Conservation (phyloP, 1,140 invertebrate genomes). For the Drosophila serrata region DNA sequence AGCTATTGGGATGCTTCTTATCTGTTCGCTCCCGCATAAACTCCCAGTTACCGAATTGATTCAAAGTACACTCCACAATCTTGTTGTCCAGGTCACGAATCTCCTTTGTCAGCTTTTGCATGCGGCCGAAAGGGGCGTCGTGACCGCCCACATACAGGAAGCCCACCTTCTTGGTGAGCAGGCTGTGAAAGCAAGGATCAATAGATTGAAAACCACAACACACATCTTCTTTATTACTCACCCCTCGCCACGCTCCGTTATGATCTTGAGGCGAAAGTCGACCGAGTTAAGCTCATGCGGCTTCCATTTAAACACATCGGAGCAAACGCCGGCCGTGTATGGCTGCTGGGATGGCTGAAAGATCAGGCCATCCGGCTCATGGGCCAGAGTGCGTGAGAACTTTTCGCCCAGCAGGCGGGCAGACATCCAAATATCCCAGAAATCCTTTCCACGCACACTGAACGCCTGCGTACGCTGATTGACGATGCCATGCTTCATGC, state of each 20-base stretch:
- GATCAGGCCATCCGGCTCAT: constrained; percentile 99
- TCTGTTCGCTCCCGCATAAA: constrained; percentile 99
- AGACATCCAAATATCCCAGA: constrained; percentile 92
- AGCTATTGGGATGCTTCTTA: constrained; percentile 98
- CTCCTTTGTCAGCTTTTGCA: constrained; percentile 92
- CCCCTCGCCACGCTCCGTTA: constrained; percentile 90
- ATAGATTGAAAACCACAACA: background rate
- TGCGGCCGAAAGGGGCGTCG: constrained; percentile 87
- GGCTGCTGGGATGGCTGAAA: constrained; percentile 96
- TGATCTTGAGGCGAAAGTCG: constrained; percentile 96
- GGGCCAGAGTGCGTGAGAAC: constrained; percentile 93
- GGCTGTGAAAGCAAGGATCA: constrained; percentile 60
- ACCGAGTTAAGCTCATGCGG: constrained; percentile 96
- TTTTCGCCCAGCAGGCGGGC: constrained; percentile 92
- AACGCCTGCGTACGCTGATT: constrained; percentile 93
- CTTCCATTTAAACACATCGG: constrained; percentile 99
- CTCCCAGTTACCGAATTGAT: constrained; percentile 92
- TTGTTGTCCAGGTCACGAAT: constrained; percentile 94
- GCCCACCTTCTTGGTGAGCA: constrained; percentile 88
- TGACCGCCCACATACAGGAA: constrained; percentile 92
- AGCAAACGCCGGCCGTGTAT: constrained; percentile 93
- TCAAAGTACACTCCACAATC: constrained; percentile 97
- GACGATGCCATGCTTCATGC: constrained; percentile 91
- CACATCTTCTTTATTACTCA: constrained; percentile 22
- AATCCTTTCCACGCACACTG: constrained; percentile 94